These are phyloP conservation scores for Argopecten irradians DNA, from an alignment of 1,140 invertebrate genomes.

Conservation along the genomic window DNA sequence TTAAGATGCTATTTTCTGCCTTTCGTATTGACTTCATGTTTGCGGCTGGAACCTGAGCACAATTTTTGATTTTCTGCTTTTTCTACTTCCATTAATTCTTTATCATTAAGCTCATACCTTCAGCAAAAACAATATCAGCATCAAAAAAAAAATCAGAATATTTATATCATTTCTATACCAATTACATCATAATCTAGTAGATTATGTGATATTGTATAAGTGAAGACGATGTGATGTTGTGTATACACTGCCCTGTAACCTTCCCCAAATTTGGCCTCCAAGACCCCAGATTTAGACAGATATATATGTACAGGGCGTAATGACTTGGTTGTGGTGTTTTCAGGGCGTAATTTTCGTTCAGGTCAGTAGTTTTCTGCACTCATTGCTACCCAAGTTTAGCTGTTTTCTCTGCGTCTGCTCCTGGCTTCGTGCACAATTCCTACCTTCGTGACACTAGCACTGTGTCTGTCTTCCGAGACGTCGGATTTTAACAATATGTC, in stretches of 20 bases:
- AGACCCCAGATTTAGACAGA: background rate
- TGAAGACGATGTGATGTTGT: too few relatives aligned
- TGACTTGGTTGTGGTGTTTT: background rate
- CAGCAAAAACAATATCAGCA: too few relatives aligned
- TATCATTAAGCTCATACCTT: too few relatives aligned
- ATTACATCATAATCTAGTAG: too few relatives aligned
- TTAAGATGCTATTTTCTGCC: too few relatives aligned
- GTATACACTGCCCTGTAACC: background rate
- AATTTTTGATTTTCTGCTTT: too few relatives aligned
- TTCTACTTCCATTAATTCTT: too few relatives aligned
- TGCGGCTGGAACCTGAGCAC: too few relatives aligned
- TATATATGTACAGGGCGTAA: slow-evolving; percentile 18
- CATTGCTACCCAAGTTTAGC: background rate
- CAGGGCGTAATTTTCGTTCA: background rate
- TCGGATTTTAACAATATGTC: background rate
- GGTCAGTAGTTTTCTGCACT: background rate
- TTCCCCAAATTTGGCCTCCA: background rate
- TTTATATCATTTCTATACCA: too few relatives aligned
- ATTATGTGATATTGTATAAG: too few relatives aligned
- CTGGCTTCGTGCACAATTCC: background rate
- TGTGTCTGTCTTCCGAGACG: background rate
- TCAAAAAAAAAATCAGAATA: too few relatives aligned
- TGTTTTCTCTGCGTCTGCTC: slow-evolving; percentile 4
- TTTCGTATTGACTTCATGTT: too few relatives aligned
- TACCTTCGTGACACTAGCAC: background rate